These are phyloP conservation scores for Schizopygopsis pylzovi DNA, from an alignment of 2,797 vertebrate species.

Conservation along the genomic window DNA sequence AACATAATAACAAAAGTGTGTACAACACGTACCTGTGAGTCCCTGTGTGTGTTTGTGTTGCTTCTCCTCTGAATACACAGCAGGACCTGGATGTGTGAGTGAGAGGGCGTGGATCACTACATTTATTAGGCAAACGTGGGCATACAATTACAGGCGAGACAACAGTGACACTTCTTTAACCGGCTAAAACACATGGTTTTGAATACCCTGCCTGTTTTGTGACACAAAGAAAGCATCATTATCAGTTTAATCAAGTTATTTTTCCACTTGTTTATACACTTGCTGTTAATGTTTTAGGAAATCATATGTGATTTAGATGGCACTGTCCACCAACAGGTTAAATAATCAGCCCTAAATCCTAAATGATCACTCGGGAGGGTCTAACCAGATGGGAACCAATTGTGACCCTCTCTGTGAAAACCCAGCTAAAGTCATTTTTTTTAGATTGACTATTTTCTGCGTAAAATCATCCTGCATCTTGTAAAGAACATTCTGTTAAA, in stretches of 20 bases:
- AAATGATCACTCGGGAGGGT: background rate
- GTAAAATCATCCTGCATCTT: too few species aligned
- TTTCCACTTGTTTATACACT: background rate
- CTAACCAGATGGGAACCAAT: background rate
- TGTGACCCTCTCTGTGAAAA: too few species aligned
- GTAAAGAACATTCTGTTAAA: too few species aligned
- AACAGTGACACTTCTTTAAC: background rate
- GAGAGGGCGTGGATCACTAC: background rate
- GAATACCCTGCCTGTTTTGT: background rate
- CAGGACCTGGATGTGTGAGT: background rate
- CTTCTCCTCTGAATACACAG: background rate
- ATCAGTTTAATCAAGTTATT: background rate
- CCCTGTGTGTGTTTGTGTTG: background rate
- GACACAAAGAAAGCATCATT: too few species aligned
- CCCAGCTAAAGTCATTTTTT: too few species aligned
- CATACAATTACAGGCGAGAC: background rate
- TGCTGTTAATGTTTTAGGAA: too few species aligned
- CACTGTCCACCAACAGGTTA: background rate
- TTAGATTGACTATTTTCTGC: too few species aligned
- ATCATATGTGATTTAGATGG: background rate
- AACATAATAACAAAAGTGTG: background rate
- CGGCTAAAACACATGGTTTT: background rate
- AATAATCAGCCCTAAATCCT: background rate
- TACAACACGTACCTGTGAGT: conserved; percentile 5
- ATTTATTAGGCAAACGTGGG: background rate